Conservation (phyloP, 2,113 vertebrate species). For the Micronycteris hirsuta region DNA sequence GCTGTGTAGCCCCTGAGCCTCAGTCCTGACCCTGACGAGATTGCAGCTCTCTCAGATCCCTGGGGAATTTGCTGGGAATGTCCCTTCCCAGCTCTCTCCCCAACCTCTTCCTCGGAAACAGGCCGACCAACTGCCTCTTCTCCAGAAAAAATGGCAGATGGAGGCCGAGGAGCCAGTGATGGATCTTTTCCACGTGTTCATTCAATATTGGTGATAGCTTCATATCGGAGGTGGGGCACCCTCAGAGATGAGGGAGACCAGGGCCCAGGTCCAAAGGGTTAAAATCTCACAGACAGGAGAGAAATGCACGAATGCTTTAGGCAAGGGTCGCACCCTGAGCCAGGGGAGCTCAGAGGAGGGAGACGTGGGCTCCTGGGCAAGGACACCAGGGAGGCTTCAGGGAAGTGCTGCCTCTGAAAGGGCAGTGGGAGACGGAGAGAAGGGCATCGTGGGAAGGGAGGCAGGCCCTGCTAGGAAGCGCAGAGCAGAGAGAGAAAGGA, state of each 20-base stretch:
- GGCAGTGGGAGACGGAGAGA: background rate
- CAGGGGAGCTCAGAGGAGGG: no score
- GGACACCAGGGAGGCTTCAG: background rate
- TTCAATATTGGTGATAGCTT: background rate
- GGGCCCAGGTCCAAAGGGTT: background rate
- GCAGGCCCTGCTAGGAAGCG: no score
- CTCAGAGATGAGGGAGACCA: background rate
- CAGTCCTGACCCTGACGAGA: background rate
- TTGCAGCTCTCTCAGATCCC: background rate
- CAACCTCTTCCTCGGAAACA: background rate
- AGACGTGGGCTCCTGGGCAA: fast-evolving
- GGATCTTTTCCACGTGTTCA: background rate
- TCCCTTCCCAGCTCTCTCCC: background rate
- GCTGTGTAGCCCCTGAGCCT: background rate
- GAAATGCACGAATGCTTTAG: no score
- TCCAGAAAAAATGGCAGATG: background rate
- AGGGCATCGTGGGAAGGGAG: background rate
- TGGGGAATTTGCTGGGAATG: no score
- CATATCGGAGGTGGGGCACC: background rate
- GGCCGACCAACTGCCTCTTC: background rate
- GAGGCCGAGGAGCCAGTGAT: background rate
- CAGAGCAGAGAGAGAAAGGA: background rate
- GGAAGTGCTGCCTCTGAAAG: background rate
- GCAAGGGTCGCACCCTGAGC: background rate
- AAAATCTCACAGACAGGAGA: background rate